Conservation (phyloP, 2,113 vertebrate genomes). For the Aix galericulata region DNA sequence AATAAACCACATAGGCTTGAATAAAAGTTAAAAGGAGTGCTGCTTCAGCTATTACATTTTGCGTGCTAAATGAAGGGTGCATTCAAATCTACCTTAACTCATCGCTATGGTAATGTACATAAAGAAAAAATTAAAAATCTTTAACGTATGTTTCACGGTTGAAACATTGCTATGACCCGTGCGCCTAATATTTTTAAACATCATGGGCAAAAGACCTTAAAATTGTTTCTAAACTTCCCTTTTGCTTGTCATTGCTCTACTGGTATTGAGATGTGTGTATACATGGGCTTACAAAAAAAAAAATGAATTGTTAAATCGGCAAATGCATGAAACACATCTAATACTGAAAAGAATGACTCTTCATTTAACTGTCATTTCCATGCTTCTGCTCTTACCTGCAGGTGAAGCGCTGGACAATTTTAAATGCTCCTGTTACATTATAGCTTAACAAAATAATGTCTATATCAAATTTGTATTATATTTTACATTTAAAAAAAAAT, state of each 20-base stretch:
- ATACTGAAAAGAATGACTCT: slow-evolving; percentile 17
- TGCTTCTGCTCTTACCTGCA: slow-evolving; percentile 49
- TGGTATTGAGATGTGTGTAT: not conserved
- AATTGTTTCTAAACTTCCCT: slow-evolving; percentile 7
- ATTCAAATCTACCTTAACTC: slow-evolving; percentile 23
- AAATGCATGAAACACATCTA: slow-evolving; percentile 54
- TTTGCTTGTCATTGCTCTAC: not conserved
- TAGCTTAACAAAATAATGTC: slow-evolving; percentile 14
- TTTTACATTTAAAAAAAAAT: not conserved
- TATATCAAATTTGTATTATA: not conserved
- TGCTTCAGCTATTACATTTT: not conserved
- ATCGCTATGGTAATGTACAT: not conserved
- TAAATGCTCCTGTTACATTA: not conserved
- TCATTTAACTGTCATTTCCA: slow-evolving; percentile 55
- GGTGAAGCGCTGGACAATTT: not conserved
- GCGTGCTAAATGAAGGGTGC: slow-evolving; percentile 13
- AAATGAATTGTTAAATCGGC: not conserved
- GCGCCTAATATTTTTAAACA: slow-evolving; percentile 27
- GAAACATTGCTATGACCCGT: slow-evolving; percentile 5
- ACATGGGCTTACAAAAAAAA: not conserved
- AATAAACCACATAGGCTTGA: not conserved
- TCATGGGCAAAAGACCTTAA: not conserved
- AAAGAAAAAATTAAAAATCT: slow-evolving; percentile 37
- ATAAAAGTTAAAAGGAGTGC: not conserved
- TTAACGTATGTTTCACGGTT: slow-evolving; percentile 36